Conservation (phyloP, 2,797 vertebrate species). For the Novumbra hubbsi region DNA sequence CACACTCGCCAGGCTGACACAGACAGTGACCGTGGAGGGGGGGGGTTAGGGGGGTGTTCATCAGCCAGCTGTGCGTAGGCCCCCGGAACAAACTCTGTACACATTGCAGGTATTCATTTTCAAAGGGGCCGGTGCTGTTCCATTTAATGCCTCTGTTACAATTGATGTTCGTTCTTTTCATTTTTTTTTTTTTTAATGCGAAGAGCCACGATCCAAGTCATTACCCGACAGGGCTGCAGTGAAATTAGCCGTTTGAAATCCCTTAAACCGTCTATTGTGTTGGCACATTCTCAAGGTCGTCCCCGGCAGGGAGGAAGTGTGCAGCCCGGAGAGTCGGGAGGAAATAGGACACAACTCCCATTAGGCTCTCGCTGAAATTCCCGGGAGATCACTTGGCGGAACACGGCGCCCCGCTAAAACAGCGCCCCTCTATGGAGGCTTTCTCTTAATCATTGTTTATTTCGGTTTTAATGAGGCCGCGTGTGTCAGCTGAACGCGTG, state of each 20-base stretch:
- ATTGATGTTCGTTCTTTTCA: not conserved
- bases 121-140: not conserved
- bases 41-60: not conserved
- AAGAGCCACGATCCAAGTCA: slow-evolving; percentile 2
- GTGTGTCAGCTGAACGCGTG: not conserved
- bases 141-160: not conserved
- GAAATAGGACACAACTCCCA: not conserved
- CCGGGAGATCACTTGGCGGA: not conserved
- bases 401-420: not conserved
- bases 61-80: not conserved
- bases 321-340: not conserved
- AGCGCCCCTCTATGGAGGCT: not conserved
- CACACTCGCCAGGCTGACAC: not conserved
- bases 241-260: not conserved
- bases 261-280: not conserved
- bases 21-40: not conserved
- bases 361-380: not conserved
- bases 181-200: not conserved
- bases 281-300: not conserved
- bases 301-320: not conserved
- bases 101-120: not conserved
- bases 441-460: not conserved
- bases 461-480: not conserved
- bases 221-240: not conserved
- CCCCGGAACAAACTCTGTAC: not conserved